Conservation (phyloP, 2,888 invertebrate genomes). For the Drosophila ezoana region DNA sequence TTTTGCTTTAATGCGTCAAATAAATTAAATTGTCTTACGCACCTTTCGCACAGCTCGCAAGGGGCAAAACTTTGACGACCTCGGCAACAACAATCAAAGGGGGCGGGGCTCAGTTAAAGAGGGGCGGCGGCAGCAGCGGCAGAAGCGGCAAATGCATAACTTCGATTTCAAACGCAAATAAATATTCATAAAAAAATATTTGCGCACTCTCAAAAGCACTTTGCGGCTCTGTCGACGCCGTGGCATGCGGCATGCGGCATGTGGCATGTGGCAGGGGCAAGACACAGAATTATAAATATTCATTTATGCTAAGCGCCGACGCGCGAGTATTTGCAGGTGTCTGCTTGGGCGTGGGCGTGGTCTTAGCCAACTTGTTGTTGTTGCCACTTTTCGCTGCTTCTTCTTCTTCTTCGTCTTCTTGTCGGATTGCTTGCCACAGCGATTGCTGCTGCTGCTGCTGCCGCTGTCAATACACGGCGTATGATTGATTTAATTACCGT, state of each 20-base stretch:
- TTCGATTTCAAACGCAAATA: conserved; percentile 79
- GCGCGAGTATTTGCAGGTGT: conserved; percentile 69
- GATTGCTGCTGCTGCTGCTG: conserved; percentile 51
- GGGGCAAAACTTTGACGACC: conserved; percentile 64
- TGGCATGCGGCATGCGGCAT: not conserved
- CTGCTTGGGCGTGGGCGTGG: conserved; percentile 44
- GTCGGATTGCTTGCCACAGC: not conserved
- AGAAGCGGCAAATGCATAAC: conserved; percentile 74
- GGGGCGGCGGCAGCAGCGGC: conserved; percentile 26
- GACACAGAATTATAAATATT: conserved; percentile 76
- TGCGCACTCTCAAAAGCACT: conserved; percentile 69
- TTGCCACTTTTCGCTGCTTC: conserved; percentile 25
- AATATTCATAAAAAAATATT: conserved; percentile 78
- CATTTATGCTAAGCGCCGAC: conserved; percentile 76
- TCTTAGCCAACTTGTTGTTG: conserved; percentile 32
- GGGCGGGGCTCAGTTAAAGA: conserved; percentile 10
- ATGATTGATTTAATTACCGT: conserved; percentile 77
- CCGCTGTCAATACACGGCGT: conserved; percentile 58
- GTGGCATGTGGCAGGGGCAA: conserved; percentile 37
- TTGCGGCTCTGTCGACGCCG: conserved; percentile 55
- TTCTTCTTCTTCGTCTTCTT: not conserved
- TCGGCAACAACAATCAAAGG: conserved; percentile 8
- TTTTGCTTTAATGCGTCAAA: conserved; percentile 79
- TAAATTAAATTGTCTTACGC: conserved; percentile 81
- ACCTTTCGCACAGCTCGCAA: conserved; percentile 62